Evolutionary conservation across 2,113 vertebrate genomes (phyloP).

Genomic region (Carlito syrichta): DNA sequence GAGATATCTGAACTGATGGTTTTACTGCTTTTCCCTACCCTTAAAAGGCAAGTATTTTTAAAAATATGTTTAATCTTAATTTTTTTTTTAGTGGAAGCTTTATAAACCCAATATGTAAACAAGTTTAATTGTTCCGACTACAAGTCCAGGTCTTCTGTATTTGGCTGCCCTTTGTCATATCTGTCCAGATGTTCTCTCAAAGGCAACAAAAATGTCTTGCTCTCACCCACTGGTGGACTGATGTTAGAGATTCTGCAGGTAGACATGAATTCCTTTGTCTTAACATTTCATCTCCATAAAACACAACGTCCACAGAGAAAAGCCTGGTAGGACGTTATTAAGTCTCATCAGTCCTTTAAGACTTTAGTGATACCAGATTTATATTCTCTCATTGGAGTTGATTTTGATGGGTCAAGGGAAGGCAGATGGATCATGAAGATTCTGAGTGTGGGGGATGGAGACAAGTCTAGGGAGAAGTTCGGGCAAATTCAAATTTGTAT

Average conservation of each 20-base stretch:
- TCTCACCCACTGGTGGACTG: neutral
- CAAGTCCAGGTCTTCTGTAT: neutral
- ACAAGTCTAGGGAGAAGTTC: neutral
- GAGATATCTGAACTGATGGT: neutral
- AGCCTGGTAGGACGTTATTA: neutral
- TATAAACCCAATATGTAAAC: neutral
- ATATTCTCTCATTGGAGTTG: neutral
- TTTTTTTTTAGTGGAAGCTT: neutral
- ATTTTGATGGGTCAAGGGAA: neutral
- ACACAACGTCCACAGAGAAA: neutral
- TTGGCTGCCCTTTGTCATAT: neutral
- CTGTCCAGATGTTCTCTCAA: neutral
- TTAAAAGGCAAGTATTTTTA: slow-evolving; percentile 19
- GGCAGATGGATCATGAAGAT: neutral
- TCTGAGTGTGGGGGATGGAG: neutral
- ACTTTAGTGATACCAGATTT: neutral
- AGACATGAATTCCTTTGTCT: slow-evolving; percentile 14
- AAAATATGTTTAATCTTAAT: too few species aligned
- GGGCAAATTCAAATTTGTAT: neutral
- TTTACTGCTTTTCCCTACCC: neutral
- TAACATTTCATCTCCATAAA: slow-evolving; percentile 1
- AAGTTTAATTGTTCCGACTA: neutral
- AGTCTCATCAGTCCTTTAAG: neutral
- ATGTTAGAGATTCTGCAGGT: neutral
- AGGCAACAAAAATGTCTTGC: neutral